Evolutionary conservation across 2,797 vertebrate genomes (phyloP).

Genomic region (Pteropus rufus): DNA sequence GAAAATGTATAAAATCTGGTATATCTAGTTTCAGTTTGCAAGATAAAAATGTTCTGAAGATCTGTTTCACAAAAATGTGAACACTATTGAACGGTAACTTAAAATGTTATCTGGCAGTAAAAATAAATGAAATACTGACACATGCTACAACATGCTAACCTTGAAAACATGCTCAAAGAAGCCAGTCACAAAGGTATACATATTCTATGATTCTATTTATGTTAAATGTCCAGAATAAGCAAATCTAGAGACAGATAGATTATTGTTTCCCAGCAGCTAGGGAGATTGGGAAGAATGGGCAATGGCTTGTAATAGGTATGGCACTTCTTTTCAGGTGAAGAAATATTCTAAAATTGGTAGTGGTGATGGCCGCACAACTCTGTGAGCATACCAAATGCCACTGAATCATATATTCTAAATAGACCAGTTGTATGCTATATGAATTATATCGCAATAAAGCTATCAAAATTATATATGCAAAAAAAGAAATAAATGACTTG

Average conservation of each 20-base stretch:
- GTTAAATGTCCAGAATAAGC: neutral
- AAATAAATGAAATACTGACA: neutral
- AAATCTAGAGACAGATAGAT: neutral
- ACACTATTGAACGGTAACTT: neutral
- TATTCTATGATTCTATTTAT: neutral
- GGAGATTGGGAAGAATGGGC: neutral
- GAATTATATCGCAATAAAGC: neutral
- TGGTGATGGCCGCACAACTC: neutral
- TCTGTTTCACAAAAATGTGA: neutral
- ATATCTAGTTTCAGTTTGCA: neutral
- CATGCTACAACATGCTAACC: neutral
- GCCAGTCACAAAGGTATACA: neutral
- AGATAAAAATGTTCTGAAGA: neutral
- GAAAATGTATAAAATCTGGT: neutral
- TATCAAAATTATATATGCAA: neutral
- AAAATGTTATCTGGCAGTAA: neutral
- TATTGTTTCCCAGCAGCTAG: neutral
- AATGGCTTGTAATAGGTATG: neutral
- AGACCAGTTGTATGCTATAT: neutral
- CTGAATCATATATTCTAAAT: neutral
- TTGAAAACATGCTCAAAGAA: neutral
- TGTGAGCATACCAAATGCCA: neutral
- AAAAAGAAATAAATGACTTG: neutral
- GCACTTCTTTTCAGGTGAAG: neutral
- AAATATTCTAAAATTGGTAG: neutral